A percentile compares a stretch with the other conserved stretches of the same genome.
Evolutionary conservation across 2,888 invertebrate genomes (phyloP).

Genomic region (Sylvicola cinctus): DNA sequence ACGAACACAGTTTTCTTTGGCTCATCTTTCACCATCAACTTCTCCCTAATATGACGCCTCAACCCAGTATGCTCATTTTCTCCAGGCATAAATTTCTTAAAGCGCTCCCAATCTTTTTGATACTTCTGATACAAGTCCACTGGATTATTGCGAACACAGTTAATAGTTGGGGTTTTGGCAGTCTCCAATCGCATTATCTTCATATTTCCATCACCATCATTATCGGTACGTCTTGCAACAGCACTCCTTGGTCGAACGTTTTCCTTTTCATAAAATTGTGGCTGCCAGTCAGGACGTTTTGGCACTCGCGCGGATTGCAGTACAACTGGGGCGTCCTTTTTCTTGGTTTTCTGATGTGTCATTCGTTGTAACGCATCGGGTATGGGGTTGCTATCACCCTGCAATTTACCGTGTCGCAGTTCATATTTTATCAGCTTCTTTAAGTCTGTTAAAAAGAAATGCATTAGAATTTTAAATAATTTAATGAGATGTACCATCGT

Average conservation of each 20-base stretch:
- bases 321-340: too few relatives aligned
- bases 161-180: too few relatives aligned
- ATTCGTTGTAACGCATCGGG: too few relatives aligned
- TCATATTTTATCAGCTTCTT: neutral
- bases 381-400: too few relatives aligned
- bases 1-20: too few relatives aligned
- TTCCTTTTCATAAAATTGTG: too few relatives aligned
- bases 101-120: neutral
- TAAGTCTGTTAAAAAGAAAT: neutral
- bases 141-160: neutral
- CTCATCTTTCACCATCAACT: neutral
- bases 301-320: too few relatives aligned
- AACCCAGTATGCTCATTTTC: neutral
- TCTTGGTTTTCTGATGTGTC: too few relatives aligned
- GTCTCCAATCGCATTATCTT: too few relatives aligned
- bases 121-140: constrained; percentile 1
- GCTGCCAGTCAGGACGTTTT: too few relatives aligned
- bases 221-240: neutral
- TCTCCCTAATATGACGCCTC: neutral
- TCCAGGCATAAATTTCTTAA: constrained; percentile 1
- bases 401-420: neutral
- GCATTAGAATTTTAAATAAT: neutral
- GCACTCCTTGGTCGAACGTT: too few relatives aligned
- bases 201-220: too few relatives aligned
- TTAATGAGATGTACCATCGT: neutral